A percentile compares a stretch with the other conserved stretches of the same genome.
Conservation (phyloP, 2,113 vertebrate species). For the Trichomycterus rosablanca region DNA sequence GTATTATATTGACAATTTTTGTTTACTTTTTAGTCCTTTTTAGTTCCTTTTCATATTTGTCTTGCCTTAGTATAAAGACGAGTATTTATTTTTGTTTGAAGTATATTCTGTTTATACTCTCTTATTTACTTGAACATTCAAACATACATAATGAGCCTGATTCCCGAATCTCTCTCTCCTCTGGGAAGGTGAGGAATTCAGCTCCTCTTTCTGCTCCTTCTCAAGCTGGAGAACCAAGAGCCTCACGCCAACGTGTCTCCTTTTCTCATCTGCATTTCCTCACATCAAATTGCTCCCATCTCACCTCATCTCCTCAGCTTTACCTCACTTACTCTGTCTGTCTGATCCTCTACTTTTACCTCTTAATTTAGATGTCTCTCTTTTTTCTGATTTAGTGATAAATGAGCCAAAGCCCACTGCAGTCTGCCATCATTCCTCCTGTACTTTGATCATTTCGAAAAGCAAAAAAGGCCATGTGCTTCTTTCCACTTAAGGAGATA, state of each 20-base stretch:
- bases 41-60: no score
- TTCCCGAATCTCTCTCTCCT: constrained; percentile 33
- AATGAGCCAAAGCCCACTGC: constrained; percentile 7
- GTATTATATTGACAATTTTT: no score
- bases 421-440: constrained; percentile 28
- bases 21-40: no score
- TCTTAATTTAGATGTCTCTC: no score
- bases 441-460: constrained; percentile 28
- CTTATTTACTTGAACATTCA: no score
- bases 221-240: constrained; percentile 33
- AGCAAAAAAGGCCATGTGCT: no score
- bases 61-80: no score
- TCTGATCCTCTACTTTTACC: no score
- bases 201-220: constrained; percentile 26
- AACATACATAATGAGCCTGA: no score
- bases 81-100: no score
- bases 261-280: constrained; percentile 66
- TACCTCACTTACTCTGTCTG: constrained; percentile 63
- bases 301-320: constrained; percentile 57
- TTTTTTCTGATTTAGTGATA: no score
- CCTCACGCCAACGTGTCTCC: constrained; percentile 34
- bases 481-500: constrained; percentile 2
- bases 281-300: constrained; percentile 56
- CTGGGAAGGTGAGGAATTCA: constrained; percentile 19
- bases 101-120: no score